Evolutionary conservation across 2,888 invertebrate genomes (phyloP), one percentile per base, ranked within the genome.

Genomic region (Spialia ferax): DNA sequence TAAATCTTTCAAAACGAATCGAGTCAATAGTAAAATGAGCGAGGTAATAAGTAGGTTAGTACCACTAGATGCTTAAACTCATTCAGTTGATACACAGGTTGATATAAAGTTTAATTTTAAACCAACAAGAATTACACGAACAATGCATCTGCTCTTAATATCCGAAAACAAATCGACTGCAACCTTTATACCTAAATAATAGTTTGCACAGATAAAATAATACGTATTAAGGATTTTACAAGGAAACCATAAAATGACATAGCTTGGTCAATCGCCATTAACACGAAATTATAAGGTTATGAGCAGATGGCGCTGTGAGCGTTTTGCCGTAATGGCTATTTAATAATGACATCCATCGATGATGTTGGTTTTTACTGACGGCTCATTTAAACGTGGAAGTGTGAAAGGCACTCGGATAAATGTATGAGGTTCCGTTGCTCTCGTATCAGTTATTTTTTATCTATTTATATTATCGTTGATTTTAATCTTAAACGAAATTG

Each of bases 261-360:
- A 20, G 20, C n/a, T 35, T 66, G 68, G 65, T 70, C 67, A 68
- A 67, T 65, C 62, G 61, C 66, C 70, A 73, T 71, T 74, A 73
- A 69, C 63, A 61, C 69, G 61, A 73, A 71, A 74, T 74, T 73
- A 70, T 67, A 63, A 62, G 70, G 71, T 69, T 70, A 69, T 68
- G 22, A 23, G 66, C 69, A 63, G 66, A 71, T 68, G 70, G 52
- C 66, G 57, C 60, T 59, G 38, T 35, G 29, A 52, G 63, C 63
- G 54, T 23, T 54, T 38, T 56, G 42, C 64, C 64, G 65, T 80
- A 79, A 81, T 79, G 78, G 72, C 75, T 73, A 74, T 75, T 74
- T 76, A 79, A 81, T 80, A 77, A 79, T 77, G 73, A 72, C 74
- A 74, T 75, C 75, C 75, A 72, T 73, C 71, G 71, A 73, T 77